Base-by-base conservation (phyloP, 2,113 vertebrate genomes). In the Barbus barbus region DNA sequence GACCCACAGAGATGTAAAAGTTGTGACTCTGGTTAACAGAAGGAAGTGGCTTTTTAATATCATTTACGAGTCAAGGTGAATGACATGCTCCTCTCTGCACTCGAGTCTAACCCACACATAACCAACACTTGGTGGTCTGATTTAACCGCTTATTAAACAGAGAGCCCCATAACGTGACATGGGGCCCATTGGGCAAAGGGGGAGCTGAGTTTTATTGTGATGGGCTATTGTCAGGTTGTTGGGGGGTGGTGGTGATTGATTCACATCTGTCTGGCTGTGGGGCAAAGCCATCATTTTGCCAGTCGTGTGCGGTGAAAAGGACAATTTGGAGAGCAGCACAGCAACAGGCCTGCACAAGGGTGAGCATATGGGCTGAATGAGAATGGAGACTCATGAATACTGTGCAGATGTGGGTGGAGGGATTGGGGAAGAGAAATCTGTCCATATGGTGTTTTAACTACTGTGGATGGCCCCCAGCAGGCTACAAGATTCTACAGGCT, bases 311-410 rank as follows among this genome's bases (percentile, higher is more conserved):
- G 82, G 77, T 87, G 88, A 93, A 93, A 93, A 88, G 89, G 84
- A 85, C 90, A 92, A 78, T 93, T 92, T 93, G 90, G 89, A 71
- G 83, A 92, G 88, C 91, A 90, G 89, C 69, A 2, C 86, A 91
- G 90, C 93, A 92, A 91, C 92, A 92, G 89, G 83, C 90, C 86
- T 83, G 88, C 92, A 92, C 93, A 90, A 91, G 87, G 82, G 89
- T 60, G 90, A 91, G 85, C 94, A 94, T 94, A 94, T 93, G 93
- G 93, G 83, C 77, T 87, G 85, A 88, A 92, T 91, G 91, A 93
- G 90, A 93, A 93, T 92, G 83, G 91, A 90, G 90, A 87, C 84
- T 87, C 44, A 86, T 91, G 89, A 92, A 89, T 90, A 83, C 5
- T 8, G 82, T 92, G 91, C 91, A 93, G 91, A 89, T 91, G 93